Evolutionary conservation across 2,113 vertebrate species (phyloP), one percentile per base, ranked within the genome.

Genomic region (Dasypus novemcinctus): DNA sequence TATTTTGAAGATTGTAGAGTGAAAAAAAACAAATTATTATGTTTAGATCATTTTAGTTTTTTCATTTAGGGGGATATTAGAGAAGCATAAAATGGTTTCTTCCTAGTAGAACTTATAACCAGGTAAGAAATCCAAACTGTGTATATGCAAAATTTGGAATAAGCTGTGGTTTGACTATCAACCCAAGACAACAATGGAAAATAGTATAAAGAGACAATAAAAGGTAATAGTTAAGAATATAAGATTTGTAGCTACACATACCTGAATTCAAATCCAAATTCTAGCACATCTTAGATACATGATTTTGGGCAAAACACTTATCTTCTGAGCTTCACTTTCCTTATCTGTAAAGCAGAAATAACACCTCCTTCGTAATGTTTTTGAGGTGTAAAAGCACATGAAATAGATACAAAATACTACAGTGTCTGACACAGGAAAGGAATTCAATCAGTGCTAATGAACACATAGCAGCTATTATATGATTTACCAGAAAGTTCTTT

Each of bases 1-100:
- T 93, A 31, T 83, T 94, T 95, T 79, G 38, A 93, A 91, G 85
- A 89, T 89, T 91, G 64, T 54, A 88, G 82, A 95, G 52, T 64
- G 76, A 38, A 57, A 3, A 86, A 82, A 83, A 85, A 95, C 71
- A 94, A 93, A 93, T 92, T 90, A 95, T 93, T 95, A 76, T 93
- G 86, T 91, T 91, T 91, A 95, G 52, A 57, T 4, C 11, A 74
- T n/a, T 74, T 97, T 49, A 49, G 8, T 93, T 87, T 91, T 92
- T 87, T 86, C 68, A 92, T 96, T 93, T 49, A 64, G 79, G 17
- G 23, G 43, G 11, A 36, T 76, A 84, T 76, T 91, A 91, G 52
- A 91, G 12, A 87, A 69, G 46, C 83, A 49, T 72, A 89, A 96
- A 95, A 88, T 49, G 57, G 4, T 93, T 46, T 93, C n/a, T 86